Percentiles rank a stretch among this genome's conserved stretches.
These are phyloP conservation scores for Lasius fuliginosus DNA, from an alignment of 2,888 invertebrate species.

Conservation along the genomic window DNA sequence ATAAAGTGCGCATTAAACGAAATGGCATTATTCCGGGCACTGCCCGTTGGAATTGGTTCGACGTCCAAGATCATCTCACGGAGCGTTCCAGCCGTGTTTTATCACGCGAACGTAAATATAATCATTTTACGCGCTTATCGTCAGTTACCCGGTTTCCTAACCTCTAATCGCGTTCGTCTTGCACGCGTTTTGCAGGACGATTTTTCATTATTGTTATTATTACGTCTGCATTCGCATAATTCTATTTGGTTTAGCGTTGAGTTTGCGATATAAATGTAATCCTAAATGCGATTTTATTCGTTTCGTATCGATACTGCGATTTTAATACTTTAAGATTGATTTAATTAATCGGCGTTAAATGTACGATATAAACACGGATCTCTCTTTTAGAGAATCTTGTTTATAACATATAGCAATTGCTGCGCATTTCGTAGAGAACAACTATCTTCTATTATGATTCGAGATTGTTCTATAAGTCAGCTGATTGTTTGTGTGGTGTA, in stretches of 20 bases:
- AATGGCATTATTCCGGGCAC: constrained; percentile 81
- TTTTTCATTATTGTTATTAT: constrained; percentile 81
- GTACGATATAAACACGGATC: not conserved
- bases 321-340: not conserved
- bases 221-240: constrained; percentile 51
- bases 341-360: not conserved
- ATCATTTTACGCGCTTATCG: not conserved
- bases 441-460: not conserved
- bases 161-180: constrained; percentile 23
- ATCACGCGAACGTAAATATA: constrained; percentile 92
- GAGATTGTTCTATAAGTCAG: not conserved
- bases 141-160: constrained; percentile 52
- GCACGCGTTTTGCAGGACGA: constrained; percentile 68
- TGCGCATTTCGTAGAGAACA: not conserved
- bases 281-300: not conserved
- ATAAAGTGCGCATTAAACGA: constrained; percentile 33
- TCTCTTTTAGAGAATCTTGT: not conserved
- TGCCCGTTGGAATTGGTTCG: constrained; percentile 77
- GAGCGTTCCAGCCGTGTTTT: constrained; percentile 88
- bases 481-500: not conserved
- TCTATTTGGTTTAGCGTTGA: not conserved
- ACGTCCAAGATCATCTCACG: constrained; percentile 78
- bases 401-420: not conserved
- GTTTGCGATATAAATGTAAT: not conserved
- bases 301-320: not conserved